A percentile compares a stretch with the other conserved stretches of the same genome.
Conservation (phyloP, 2,888 invertebrate genomes). For the Sphecodes monilicornis region DNA sequence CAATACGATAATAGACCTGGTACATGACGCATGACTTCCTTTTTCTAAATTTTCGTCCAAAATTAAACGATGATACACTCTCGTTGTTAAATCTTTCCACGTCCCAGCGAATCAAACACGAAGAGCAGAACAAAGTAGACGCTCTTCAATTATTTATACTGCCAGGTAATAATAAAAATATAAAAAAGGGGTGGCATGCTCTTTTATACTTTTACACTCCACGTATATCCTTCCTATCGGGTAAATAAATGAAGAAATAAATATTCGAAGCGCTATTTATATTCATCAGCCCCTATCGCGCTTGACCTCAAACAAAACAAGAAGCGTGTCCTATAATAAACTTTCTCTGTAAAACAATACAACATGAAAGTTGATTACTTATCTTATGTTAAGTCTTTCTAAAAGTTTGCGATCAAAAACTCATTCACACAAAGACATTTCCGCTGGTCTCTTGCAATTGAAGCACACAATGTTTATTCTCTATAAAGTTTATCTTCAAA, state of each 20-base stretch:
- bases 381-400: too few relatives aligned
- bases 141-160: background rate
- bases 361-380: background rate
- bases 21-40: background rate
- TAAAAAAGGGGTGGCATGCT: background rate
- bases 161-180: background rate
- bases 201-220: background rate
- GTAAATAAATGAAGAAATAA: background rate
- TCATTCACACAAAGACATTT: too few relatives aligned
- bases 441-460: too few relatives aligned
- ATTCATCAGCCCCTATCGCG: background rate
- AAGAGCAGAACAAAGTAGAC: background rate
- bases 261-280: background rate
- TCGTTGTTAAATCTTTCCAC: background rate
- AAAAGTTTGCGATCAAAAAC: too few relatives aligned
- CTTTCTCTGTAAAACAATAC: background rate
- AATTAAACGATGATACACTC: background rate
- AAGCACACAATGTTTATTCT: too few relatives aligned
- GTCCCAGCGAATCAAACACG: background rate
- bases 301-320: background rate
- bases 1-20: background rate
- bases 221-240: background rate
- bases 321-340: background rate
- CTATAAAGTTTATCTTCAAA: too few relatives aligned
- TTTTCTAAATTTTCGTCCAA: background rate